phyloP scores from a whole-genome alignment of 30 jellyfish, hydroid and myxozoan species.

The Clytia hemisphaerica region DNA sequence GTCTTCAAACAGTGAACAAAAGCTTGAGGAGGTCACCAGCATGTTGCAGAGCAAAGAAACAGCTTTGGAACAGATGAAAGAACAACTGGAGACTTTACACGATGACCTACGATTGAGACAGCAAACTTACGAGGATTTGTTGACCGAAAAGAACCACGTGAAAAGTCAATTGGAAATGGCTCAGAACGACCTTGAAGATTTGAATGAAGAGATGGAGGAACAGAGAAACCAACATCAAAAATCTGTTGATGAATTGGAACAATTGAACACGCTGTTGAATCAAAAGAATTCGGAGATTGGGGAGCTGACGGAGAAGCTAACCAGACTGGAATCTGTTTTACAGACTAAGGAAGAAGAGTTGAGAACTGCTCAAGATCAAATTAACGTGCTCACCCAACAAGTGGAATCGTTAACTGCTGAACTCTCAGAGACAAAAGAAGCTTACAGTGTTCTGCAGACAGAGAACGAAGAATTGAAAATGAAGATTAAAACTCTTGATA shows the following conservation, averaged over 20 bases:
- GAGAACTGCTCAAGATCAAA: not conserved
- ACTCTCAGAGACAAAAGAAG: not conserved
- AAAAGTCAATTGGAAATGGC: constrained; percentile 5
- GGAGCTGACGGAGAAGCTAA: not conserved
- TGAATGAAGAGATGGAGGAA: constrained; percentile 3
- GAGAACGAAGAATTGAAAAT: not conserved
- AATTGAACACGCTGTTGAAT: not conserved
- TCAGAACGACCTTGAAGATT: constrained; percentile 5
- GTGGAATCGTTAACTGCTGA: not conserved
- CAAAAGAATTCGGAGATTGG: not conserved
- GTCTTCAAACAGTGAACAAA: not conserved
- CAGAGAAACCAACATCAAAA: not conserved
- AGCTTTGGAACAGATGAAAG: constrained; percentile 1
- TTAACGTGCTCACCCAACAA: not conserved
- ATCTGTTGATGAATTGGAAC: not conserved
- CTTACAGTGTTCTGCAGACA: not conserved
- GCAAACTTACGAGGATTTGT: constrained; percentile 20
- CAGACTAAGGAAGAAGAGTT: constrained; percentile 16
- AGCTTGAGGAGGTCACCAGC: constrained; percentile 17
- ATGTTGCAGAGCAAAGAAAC: constrained; percentile 33
- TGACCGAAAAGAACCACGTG: constrained; percentile 19
- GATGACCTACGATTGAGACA: constrained; percentile 34
- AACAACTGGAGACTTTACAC: constrained; percentile 5
- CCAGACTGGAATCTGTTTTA: not conserved
- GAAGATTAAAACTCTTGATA: not conserved